Evolutionary conservation across 1,140 invertebrate species (phyloP).

Genomic region (Chironomus tepperi): DNA sequence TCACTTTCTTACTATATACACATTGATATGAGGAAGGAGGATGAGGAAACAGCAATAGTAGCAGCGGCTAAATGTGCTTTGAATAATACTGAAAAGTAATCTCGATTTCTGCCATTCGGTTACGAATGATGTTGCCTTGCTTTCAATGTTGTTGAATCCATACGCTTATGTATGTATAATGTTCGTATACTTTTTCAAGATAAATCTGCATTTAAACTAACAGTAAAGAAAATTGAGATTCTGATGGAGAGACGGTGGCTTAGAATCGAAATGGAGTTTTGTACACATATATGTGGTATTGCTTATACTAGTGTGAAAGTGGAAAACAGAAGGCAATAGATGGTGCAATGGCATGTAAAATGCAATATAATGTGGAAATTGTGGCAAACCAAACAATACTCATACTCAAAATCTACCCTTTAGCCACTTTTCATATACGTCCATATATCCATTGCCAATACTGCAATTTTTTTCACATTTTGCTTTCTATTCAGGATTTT

Average conservation of each 20-base stretch:
- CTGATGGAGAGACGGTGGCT: too few relatives aligned
- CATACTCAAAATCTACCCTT: too few relatives aligned
- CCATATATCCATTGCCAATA: too few relatives aligned
- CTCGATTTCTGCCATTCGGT: not conserved
- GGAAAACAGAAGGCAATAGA: not conserved
- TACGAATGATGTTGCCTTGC: not conserved
- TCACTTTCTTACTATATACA: not conserved
- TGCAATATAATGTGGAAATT: conserved; percentile 18
- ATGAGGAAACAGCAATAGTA: not conserved
- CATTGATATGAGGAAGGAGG: not conserved
- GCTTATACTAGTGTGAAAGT: not conserved
- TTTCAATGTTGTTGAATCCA: not conserved
- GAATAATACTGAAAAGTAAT: not conserved
- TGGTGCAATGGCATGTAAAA: conserved; percentile 17
- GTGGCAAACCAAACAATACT: not conserved
- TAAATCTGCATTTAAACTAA: conserved; percentile 9
- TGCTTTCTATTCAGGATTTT: too few relatives aligned
- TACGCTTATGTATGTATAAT: not conserved
- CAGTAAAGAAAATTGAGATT: not conserved
- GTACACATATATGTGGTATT: not conserved
- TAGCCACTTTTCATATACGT: too few relatives aligned
- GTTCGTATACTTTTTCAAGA: not conserved
- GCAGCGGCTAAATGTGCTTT: not conserved
- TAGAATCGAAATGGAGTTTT: too few relatives aligned
- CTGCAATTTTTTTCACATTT: too few relatives aligned